Evolutionary conservation across 2,113 vertebrate genomes (phyloP).

Genomic region (Bufo bufo): DNA sequence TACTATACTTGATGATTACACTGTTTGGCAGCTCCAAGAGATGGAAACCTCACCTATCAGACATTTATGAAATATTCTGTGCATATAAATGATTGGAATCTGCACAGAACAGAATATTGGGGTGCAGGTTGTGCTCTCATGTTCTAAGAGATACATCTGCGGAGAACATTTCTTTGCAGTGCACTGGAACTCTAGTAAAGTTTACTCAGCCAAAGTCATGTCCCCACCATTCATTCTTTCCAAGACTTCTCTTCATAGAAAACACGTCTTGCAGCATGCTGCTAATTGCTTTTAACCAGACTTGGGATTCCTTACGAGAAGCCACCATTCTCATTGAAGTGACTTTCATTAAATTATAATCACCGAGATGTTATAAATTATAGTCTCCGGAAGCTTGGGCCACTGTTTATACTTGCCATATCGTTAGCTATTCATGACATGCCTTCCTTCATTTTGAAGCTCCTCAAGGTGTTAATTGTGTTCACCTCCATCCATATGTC

Average conservation of each 20-base stretch:
- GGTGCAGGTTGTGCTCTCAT: not conserved
- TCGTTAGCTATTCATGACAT: slow-evolving; percentile 8
- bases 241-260: not conserved
- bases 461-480: slow-evolving; percentile 20
- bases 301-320: not conserved
- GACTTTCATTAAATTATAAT: not conserved
- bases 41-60: no score
- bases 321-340: not conserved
- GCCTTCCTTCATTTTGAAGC: not conserved
- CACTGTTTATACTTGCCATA: not conserved
- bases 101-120: not conserved
- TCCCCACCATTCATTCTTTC: not conserved
- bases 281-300: not conserved
- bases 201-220: not conserved
- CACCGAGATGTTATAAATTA: not conserved
- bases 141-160: not conserved
- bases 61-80: no score
- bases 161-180: not conserved
- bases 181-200: not conserved
- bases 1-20: no score
- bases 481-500: slow-evolving; percentile 21
- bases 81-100: not conserved
- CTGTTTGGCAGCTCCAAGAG: no score
- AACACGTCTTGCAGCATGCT: not conserved
- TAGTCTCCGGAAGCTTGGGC: not conserved